A percentile compares a stretch with the other conserved stretches of the same genome.
phyloP scores from a whole-genome alignment of 2,113 vertebrate species.

The Lepus americanus region DNA sequence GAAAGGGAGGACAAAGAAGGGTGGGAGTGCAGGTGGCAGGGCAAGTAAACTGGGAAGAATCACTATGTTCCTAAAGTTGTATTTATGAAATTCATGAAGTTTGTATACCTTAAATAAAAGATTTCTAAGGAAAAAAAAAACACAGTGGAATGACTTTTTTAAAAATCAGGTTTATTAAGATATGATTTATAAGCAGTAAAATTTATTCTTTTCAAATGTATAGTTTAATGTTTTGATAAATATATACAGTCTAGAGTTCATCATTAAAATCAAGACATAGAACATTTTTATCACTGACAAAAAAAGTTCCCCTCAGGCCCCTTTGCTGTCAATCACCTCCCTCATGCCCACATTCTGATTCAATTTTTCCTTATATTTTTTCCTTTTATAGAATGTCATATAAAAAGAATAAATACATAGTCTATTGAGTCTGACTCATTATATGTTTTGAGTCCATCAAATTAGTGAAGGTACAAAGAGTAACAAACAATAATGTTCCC shows the following conservation, averaged over 20 bases:
- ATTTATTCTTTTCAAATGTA: too few relatives aligned
- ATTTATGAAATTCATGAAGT: too few relatives aligned
- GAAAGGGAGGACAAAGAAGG: too few relatives aligned
- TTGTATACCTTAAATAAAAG: too few relatives aligned
- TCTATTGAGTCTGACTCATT: background rate
- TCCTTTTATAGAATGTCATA: background rate
- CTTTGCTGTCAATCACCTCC: background rate
- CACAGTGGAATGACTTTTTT: background rate
- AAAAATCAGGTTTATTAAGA: conserved; percentile 11
- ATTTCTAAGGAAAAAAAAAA: background rate
- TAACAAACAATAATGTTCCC: background rate
- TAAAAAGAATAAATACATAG: background rate
- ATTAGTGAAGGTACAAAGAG: background rate
- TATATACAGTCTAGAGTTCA: background rate
- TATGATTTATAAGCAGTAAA: too few relatives aligned
- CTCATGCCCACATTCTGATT: background rate
- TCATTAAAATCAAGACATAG: conserved; percentile 23
- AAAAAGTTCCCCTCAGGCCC: background rate
- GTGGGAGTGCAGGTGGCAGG: too few relatives aligned
- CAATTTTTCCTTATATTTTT: background rate
- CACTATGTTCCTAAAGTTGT: too few relatives aligned
- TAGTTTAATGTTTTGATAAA: conserved; percentile 10
- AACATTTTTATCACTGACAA: background rate
- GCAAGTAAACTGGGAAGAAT: too few relatives aligned
- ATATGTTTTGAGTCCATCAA: background rate